These are phyloP conservation scores for Philaethria dido DNA, from an alignment of 2,888 invertebrate genomes.

Conservation along the genomic window DNA sequence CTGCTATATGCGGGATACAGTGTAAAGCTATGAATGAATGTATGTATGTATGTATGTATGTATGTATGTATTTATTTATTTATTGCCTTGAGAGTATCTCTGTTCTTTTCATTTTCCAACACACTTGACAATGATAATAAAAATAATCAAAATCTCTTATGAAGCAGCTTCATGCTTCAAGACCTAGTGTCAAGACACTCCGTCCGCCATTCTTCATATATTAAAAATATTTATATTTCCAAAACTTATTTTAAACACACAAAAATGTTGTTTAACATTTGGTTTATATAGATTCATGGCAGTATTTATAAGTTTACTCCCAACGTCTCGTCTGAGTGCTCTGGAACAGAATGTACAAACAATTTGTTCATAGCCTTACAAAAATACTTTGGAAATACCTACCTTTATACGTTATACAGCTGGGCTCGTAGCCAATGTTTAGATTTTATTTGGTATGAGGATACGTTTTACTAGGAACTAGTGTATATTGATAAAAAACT, in stretches of 20 bases:
- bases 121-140: too few species aligned
- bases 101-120: too few species aligned
- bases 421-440: constrained; percentile 18
- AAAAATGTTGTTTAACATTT: constrained; percentile 5
- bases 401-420: constrained; percentile 46
- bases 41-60: too few species aligned
- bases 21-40: too few species aligned
- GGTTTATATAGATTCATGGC: neutral
- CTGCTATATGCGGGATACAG: too few species aligned
- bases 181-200: too few species aligned
- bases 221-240: neutral
- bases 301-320: neutral
- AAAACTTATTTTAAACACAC: neutral
- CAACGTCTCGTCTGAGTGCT: neutral
- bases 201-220: too few species aligned
- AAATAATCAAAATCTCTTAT: too few species aligned
- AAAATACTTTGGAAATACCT: constrained; percentile 58
- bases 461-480: constrained; percentile 3
- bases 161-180: too few species aligned
- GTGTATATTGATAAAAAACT: neutral
- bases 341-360: constrained; percentile 12
- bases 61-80: too few species aligned
- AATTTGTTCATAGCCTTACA: constrained; percentile 47
- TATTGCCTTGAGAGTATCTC: too few species aligned
- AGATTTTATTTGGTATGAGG: constrained; percentile 6